A percentile compares a stretch with the other conserved stretches of the same genome.
Conservation (phyloP, 2,888 invertebrate species). For the Hyles lineata region DNA sequence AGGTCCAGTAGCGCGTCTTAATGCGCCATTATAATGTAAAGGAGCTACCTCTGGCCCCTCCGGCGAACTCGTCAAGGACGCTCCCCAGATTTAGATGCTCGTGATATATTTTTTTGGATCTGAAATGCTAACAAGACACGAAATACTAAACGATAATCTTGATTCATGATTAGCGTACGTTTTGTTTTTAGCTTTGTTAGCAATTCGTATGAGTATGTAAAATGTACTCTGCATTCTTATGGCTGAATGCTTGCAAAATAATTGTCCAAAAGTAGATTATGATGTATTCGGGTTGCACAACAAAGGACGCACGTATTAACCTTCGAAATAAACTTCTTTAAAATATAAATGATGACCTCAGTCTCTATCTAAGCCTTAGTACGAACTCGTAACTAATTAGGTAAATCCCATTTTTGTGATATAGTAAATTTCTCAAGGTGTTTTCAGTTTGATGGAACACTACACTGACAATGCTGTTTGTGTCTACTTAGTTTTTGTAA, state of each 20-base stretch:
- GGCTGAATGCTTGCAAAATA: not conserved
- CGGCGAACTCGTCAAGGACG: conserved; percentile 12
- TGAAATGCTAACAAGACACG: conserved; percentile 18
- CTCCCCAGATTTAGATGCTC: conserved; percentile 11
- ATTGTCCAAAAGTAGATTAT: not conserved
- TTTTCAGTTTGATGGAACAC: too few relatives aligned
- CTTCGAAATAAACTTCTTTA: too few relatives aligned
- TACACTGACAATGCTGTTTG: too few relatives aligned
- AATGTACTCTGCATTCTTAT: too few relatives aligned
- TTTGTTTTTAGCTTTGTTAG: conserved; percentile 8
- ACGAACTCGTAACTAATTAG: too few relatives aligned
- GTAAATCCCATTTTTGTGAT: too few relatives aligned
- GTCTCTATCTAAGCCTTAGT: too few relatives aligned
- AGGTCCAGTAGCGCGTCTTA: not conserved
- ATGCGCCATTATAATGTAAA: not conserved
- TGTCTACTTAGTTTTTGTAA: too few relatives aligned
- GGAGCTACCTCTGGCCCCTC: not conserved
- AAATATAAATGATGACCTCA: too few relatives aligned
- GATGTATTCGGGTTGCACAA: not conserved
- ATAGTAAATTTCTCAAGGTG: too few relatives aligned
- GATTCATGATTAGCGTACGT: conserved; percentile 16
- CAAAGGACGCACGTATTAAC: too few relatives aligned
- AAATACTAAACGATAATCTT: conserved; percentile 13
- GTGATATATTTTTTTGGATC: conserved; percentile 2
- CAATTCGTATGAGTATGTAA: too few relatives aligned